Evolutionary conservation across 2,797 vertebrate species (phyloP).

Genomic region (Columba guinea): DNA sequence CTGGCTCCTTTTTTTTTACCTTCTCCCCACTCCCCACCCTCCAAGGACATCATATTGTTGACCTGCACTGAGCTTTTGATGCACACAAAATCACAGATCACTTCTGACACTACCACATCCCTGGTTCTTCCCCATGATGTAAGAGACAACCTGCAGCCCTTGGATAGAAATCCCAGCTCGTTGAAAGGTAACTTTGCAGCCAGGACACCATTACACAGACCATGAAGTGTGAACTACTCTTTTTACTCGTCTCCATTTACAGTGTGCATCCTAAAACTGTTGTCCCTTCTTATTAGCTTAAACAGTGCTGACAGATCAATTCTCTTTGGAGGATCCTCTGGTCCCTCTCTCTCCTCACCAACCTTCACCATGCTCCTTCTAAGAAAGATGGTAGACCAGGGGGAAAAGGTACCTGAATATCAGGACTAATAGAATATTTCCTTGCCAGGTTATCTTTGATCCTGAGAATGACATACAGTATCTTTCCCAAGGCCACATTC

Average conservation of each 20-base stretch:
- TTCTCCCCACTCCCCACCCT: too few relatives aligned
- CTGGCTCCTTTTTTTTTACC: background rate
- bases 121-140: background rate
- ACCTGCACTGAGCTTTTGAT: background rate
- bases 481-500: conserved; percentile 71
- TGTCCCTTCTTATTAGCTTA: conserved; percentile 40
- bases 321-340: background rate
- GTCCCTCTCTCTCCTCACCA: background rate
- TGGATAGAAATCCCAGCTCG: background rate
- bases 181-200: background rate
- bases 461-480: conserved; percentile 34
- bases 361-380: background rate
- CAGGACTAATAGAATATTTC: conserved; percentile 57
- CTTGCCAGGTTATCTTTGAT: conserved; percentile 50
- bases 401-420: conserved; percentile 31
- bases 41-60: background rate
- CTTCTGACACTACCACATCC: background rate
- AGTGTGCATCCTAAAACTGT: background rate
- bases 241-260: conserved; percentile 1
- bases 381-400: background rate
- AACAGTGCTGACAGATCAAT: conserved; percentile 11
- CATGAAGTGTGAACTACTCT: conserved; percentile 34
- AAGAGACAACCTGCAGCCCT: background rate
- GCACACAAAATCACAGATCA: background rate
- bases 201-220: background rate